Conservation (phyloP, 2,888 invertebrate species). For the Acrocyrtus sp. region DNA sequence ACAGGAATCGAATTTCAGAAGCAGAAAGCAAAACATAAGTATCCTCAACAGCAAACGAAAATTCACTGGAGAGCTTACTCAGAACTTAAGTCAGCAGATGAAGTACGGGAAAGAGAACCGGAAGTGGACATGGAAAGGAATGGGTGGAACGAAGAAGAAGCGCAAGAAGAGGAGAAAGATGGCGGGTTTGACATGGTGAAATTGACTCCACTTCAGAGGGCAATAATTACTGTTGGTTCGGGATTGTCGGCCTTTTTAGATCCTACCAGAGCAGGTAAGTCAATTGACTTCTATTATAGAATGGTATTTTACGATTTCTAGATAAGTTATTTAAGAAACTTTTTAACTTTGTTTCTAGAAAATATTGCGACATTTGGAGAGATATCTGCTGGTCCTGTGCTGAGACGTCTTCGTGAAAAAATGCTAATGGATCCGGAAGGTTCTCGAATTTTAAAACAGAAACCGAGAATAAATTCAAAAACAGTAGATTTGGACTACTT, state of each 20-base stretch:
- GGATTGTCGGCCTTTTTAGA: conserved; percentile 83
- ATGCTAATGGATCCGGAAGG: conserved; percentile 86
- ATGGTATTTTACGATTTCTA: background rate
- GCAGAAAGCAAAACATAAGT: too few relatives aligned
- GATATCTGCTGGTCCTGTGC: conserved; percentile 80
- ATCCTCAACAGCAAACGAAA: too few relatives aligned
- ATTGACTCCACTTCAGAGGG: conserved; percentile 76
- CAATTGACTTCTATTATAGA: background rate
- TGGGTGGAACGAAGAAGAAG: conserved; percentile 31
- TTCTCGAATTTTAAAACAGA: conserved; percentile 75
- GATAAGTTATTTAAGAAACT: background rate
- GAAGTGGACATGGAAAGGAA: too few relatives aligned
- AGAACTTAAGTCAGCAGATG: too few relatives aligned
- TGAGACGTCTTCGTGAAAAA: conserved; percentile 76
- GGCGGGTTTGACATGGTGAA: conserved; percentile 14
- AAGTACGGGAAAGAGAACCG: too few relatives aligned
- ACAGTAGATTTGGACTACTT: conserved; percentile 82
- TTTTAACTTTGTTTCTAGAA: conserved; percentile 69
- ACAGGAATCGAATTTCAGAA: too few relatives aligned
- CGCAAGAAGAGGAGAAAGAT: background rate
- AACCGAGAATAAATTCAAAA: conserved; percentile 86
- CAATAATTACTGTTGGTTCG: conserved; percentile 85
- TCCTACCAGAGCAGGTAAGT: conserved; percentile 75
- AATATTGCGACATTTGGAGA: conserved; percentile 97
- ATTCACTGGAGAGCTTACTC: too few relatives aligned